phyloP scores from a whole-genome alignment of 1,140 invertebrate species.

The Drosophila triauraria region DNA sequence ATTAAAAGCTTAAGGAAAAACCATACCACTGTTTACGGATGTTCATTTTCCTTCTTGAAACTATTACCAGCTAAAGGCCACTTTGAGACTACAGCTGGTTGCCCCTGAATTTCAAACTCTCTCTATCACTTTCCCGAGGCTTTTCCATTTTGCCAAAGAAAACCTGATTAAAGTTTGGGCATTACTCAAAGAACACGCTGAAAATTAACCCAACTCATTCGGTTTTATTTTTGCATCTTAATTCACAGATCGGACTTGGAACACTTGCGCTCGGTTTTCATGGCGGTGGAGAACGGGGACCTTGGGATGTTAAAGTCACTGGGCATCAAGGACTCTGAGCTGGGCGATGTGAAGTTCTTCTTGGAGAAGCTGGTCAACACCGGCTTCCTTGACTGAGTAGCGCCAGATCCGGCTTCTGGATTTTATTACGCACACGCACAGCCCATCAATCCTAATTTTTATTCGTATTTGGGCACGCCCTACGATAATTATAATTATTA shows the following conservation, averaged over 20 bases:
- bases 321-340: conserved; percentile 97
- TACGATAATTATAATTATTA: conserved; percentile 84
- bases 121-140: background rate
- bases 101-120: background rate
- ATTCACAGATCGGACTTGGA: conserved; percentile 91
- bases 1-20: too few species aligned
- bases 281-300: conserved; percentile 98
- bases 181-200: conserved; percentile 27
- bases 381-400: conserved; percentile 96
- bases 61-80: conserved; percentile 2
- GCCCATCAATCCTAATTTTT: conserved; percentile 88
- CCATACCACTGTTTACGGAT: background rate
- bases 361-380: conserved; percentile 98
- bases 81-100: conserved; percentile 5
- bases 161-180: conserved; percentile 33
- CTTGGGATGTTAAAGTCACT: conserved; percentile 96
- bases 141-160: conserved; percentile 9
- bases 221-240: background rate
- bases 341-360: conserved; percentile 99
- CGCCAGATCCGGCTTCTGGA: conserved; percentile 88
- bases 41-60: background rate
- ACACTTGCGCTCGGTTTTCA: conserved; percentile 96
- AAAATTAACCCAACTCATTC: conserved; percentile 28
- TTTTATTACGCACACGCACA: conserved; percentile 87
- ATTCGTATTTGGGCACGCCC: conserved; percentile 86